Evolutionary conservation across 2,113 vertebrate genomes (phyloP), one percentile per base, ranked within the genome.

Genomic region (Oncorhynchus keta): DNA sequence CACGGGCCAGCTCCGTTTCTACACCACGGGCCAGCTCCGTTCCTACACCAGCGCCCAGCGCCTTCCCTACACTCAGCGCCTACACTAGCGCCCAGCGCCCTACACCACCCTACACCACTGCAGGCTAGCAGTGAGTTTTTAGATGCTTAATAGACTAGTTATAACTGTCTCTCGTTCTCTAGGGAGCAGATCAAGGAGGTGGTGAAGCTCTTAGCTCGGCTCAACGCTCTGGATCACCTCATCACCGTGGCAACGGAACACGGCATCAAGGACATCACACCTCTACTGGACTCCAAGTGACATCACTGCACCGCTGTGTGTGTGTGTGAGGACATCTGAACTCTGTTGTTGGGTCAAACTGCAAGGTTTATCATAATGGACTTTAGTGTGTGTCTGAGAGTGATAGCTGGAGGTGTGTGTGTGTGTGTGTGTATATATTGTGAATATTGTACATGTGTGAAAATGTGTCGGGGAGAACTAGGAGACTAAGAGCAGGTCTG

Each of bases 151-250:
- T 62, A 62, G 59, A 3, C 7, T 7, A 12, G 20, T 6, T 62
- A 18, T 22, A 62, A 0, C n/a, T 8, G 14, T 9, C 16, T 39
- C 39, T 20, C 16, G 16, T 5, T 66, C 61, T 32, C 76, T 85
- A 99, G 98, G 92, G 97, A 99, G 76, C 94, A 96, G 59, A 92
- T 98, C 85, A 96, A 96, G 81, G 97, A 98, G 75, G 92, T 96
- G 59, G 93, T 99, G 86, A 97, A 95, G 89, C 94, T 99, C 79
- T 90, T 99, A 74, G 95, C 95, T 70, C 95, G 94, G 67, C 87
- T 99, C 82, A 95, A 94, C 35, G 96, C 97, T 65, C 90, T 99
- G 91, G 95, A 99, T 87, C 96, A 98, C 76, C 97, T 97, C n/a
- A 72, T 95, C 68, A 64, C 91, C 24, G 94, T 99, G 80, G 97